Evolutionary conservation across 2,888 invertebrate species (phyloP).

Genomic region (Diarsia brunnea): DNA sequence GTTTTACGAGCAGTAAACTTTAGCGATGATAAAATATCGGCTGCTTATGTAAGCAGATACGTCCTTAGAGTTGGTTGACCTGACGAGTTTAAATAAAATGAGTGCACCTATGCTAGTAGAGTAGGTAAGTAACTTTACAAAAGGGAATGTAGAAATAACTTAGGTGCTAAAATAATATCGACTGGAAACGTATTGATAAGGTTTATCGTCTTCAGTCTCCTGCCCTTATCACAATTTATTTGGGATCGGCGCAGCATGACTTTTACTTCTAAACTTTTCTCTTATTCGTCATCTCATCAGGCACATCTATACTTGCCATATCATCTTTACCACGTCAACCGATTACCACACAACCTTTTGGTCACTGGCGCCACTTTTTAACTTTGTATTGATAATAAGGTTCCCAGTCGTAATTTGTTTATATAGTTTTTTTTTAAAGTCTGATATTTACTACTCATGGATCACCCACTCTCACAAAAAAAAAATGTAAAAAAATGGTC

Average conservation of each 20-base stretch:
- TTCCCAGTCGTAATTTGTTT: not conserved
- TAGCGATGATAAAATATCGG: constrained; percentile 61
- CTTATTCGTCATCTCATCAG: too few relatives aligned
- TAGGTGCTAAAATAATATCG: not conserved
- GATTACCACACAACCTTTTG: too few relatives aligned
- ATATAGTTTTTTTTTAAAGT: not conserved
- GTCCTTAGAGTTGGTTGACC: constrained; percentile 57
- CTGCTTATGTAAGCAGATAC: constrained; percentile 59
- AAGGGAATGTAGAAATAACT: constrained; percentile 9
- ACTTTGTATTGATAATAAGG: not conserved
- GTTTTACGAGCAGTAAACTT: constrained; percentile 60
- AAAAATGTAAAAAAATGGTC: not conserved
- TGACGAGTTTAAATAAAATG: constrained; percentile 44
- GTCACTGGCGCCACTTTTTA: too few relatives aligned
- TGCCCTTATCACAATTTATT: too few relatives aligned
- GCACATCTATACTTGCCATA: too few relatives aligned
- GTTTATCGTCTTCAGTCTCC: too few relatives aligned
- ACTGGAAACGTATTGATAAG: not conserved
- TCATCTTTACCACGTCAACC: too few relatives aligned
- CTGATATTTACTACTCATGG: not conserved
- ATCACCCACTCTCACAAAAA: not conserved
- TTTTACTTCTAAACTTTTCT: too few relatives aligned
- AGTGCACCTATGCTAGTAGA: constrained; percentile 4
- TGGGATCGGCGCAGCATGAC: too few relatives aligned
- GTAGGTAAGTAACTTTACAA: not conserved